Percentiles rank a stretch among this genome's conserved stretches.
Conservation (phyloP, 2,113 vertebrate genomes). For the Oenanthe melanoleuca region DNA sequence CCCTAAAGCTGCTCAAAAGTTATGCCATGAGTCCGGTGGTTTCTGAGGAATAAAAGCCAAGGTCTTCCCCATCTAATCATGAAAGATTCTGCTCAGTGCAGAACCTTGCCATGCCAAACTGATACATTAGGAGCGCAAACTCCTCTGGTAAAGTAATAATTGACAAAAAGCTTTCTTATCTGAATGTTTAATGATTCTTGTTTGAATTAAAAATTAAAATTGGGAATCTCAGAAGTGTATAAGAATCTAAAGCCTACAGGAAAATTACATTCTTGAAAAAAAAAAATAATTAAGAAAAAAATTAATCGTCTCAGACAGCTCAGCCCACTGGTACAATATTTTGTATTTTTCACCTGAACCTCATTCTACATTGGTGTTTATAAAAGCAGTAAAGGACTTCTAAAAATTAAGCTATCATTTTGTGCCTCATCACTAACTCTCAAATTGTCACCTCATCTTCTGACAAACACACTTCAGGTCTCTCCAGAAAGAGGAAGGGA, state of each 20-base stretch:
- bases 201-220: not conserved
- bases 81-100: not conserved
- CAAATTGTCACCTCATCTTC: not conserved
- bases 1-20: slow-evolving; percentile 11
- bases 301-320: not conserved
- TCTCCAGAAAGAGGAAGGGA: not conserved
- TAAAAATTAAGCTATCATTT: not conserved
- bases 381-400: not conserved
- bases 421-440: not conserved
- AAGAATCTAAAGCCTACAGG: not conserved
- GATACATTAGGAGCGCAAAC: not conserved
- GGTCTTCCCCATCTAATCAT: not conserved
- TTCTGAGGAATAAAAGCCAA: not conserved
- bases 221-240: not conserved
- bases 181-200: not conserved
- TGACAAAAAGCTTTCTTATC: not conserved
- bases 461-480: not conserved
- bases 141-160: not conserved
- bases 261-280: not conserved
- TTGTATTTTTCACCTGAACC: not conserved
- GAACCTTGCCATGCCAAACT: not conserved
- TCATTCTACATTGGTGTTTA: not conserved
- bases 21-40: not conserved
- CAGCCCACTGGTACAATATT: not conserved
- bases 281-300: not conserved